Evolutionary conservation across 1,140 invertebrate species (phyloP), one percentile per base, ranked within the genome.

Genomic region (Camponotus pennsylvanicus): DNA sequence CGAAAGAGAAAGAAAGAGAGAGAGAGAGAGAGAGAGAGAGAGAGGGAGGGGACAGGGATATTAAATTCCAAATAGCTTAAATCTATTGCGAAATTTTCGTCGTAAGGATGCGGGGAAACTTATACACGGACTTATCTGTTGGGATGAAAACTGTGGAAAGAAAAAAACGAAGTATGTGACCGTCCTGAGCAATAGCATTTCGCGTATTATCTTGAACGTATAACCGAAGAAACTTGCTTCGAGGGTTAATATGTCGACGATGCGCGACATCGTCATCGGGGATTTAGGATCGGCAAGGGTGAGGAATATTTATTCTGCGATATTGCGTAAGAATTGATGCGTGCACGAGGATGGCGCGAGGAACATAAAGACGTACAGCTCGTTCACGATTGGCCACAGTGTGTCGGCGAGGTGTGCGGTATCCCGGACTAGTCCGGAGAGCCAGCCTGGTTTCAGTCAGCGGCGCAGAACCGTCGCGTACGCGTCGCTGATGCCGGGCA

Each of bases 381-480:
- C 67, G 79, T 82, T 59, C 79, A 82, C 18, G 79, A 75, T 73
- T 75, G 79, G 79, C 57, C 42, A 61, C 55, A 32, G 52, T 3
- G 18, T n/a, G 42, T 59, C 55, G 79, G 79, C 61, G 83, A 85
- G 83, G 73, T 67, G 75, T 78, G 83, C 83, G 63, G 63, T 61
- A 61, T 45, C 45, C 75, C 75, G 71, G 73, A 64, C 82, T 64
- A 67, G 75, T 85, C 49, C 83, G 45, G 52, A 85, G 83, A 85
- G 83, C 76, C 63, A 15, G 49, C 83, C 66, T 79, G 83, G 83
- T 67, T 85, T 85, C 83, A 85, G 83, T 85, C 73, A 67, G 63
- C 83, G 83, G 83, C 83, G 61, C 69, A 79, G 83, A 79, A 79
- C 75, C 83, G 83, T 85, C 83, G 83, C 83, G 83, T 79, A 63